Evolutionary conservation across 2,888 invertebrate genomes (phyloP).

Genomic region (Aricia artaxerxes): DNA sequence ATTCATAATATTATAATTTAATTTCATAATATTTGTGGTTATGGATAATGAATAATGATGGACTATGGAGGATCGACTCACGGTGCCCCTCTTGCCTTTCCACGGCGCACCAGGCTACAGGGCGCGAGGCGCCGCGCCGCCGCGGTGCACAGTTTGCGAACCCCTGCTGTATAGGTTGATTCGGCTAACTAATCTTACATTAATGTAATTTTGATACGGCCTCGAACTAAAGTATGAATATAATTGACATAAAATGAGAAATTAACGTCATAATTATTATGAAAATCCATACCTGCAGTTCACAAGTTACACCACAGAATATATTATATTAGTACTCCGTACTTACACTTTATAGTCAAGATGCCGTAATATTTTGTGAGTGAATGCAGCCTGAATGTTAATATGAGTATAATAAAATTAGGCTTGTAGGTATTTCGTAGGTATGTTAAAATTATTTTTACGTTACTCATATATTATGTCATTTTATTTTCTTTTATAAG

Average conservation of each 20-base stretch:
- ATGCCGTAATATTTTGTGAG: not conserved
- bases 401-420: conserved; percentile 11
- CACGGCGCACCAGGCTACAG: too few relatives aligned
- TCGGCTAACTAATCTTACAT: not conserved
- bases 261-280: not conserved
- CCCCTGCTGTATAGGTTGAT: not conserved
- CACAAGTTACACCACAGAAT: too few relatives aligned
- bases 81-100: too few relatives aligned
- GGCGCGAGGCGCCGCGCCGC: too few relatives aligned
- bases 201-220: not conserved
- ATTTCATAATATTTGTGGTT: too few relatives aligned
- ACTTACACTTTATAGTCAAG: not conserved
- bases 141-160: too few relatives aligned
- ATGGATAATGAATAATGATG: too few relatives aligned
- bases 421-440: not conserved
- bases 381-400: conserved; percentile 3
- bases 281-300: not conserved
- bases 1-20: too few relatives aligned
- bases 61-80: too few relatives aligned
- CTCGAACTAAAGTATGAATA: too few relatives aligned
- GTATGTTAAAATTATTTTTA: not conserved
- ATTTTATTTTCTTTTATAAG: not conserved
- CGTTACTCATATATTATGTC: not conserved
- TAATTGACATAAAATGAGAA: too few relatives aligned
- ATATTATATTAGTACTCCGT: too few relatives aligned